Evolutionary conservation across 1,140 invertebrate species (phyloP), one percentile per base, ranked within the genome.

Genomic region (Apis cerana): DNA sequence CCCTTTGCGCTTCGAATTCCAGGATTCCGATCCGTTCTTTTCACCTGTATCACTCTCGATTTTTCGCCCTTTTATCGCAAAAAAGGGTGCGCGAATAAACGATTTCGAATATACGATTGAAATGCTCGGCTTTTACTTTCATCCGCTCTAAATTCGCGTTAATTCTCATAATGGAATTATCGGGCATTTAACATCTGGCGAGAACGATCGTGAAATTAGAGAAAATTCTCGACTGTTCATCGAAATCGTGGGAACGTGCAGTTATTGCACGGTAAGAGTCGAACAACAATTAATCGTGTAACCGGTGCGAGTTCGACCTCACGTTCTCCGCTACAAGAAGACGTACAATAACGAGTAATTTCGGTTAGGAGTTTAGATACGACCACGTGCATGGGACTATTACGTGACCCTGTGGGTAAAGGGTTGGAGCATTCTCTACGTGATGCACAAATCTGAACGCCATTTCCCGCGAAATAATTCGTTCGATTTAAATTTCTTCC

Each of bases 261-360:
- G 27, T 43, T 33, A 23, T 68, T 17, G 64, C 33, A 2, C 23
- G n/a, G 13, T 76, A 67, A 82, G 74, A 76, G 76, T 76, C 64
- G 64, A 52, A 50, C 23, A 27, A 15, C 48, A 76, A 82, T 75
- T 82, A 82, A 82, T 82, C 74, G 74, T 21, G 56, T 61, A 69
- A 54, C 80, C 27, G 64, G 72, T 3, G 27, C 78, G 65, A 52
- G 70, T 52, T 65, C 78, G 78, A 75, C 70, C 54, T 62, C 74
- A 68, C 80, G 72, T 76, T 68, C 59, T 64, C 80, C 8, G 11
- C 19, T 27, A 64, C 80, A 76, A 82, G 74, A 75, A 82, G 64
- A 61, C 56, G 56, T 68, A 82, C 72, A 82, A 82, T 82, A 82
- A 75, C 85, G 70, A 87, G 85, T 86, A 86, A 86, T 87, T 87